Base-by-base conservation (phyloP, 2,888 invertebrate genomes). In the Coecobrya sp. region DNA sequence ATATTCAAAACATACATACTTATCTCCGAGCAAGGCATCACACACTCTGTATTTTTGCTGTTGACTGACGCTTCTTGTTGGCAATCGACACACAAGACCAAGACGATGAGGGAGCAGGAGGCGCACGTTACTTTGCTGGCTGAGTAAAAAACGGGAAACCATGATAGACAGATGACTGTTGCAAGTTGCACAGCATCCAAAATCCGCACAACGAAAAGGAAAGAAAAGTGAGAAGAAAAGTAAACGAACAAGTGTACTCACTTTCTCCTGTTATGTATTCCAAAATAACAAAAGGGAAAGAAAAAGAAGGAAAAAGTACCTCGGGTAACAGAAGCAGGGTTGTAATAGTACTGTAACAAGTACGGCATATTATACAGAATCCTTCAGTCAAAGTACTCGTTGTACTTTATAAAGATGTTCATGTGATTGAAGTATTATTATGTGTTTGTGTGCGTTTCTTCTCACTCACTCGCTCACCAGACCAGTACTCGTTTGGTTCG, bases 151-250 rank as follows among this genome's bases (percentile, higher is more conserved):
- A 79, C 68, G 70, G 89, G 55, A 88, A 82, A 70, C 82, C 70
- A 70, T 82, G 89, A 89, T 89, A 36, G 89, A 89, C 89, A 89
- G 82, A 55, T 89, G 89, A 89, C 82, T 89, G 82, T 82, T 89
- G 89, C 89, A 89, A 89, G 68, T 89, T 89, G 89, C 89, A 89
- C 87, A 87, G 25, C 25, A 81, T 27, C 25, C n/a, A 73, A 30
- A 30, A 59, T 19, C 65, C 65, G 8, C 73, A 73, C 73, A 73
- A 73, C 45, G 27, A 76, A 68, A 11, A 3, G n/a, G 13, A 36
- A 65, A 22, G 36, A 25, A 70, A 52, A 73, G 49, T 19, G 55
- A 81, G 52, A 86, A 65, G 85, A 49, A 82, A 82, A 81, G 82
- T 89, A 89, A 89, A 82, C 89, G 68, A 70, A 82, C 30, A 89